Evolutionary conservation across 2,888 invertebrate genomes (phyloP).

Genomic region (Sinotaia quadrata): DNA sequence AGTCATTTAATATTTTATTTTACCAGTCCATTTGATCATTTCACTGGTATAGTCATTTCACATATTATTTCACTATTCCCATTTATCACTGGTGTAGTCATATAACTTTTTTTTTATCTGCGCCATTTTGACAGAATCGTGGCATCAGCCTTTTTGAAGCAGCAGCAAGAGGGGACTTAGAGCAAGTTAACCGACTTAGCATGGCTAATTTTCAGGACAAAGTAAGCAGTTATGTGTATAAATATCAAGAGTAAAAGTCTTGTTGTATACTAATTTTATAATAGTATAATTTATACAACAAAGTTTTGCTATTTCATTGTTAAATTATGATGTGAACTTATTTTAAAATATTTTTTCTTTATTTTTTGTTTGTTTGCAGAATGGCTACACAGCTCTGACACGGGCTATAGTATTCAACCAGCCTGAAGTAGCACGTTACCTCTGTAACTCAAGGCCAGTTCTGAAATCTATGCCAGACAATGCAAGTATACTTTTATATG

Average conservation of each 20-base stretch:
- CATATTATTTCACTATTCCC: background rate
- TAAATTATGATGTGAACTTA: no score
- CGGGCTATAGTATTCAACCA: constrained; percentile 63
- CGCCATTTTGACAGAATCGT: constrained; percentile 39
- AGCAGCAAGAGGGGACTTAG: constrained; percentile 47
- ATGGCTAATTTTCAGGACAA: constrained; percentile 56
- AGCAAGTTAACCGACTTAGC: constrained; percentile 44
- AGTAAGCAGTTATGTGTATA: no score
- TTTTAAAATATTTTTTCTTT: background rate
- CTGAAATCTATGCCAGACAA: constrained; percentile 61
- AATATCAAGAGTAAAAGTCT: no score
- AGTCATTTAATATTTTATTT: no score
- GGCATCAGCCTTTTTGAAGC: constrained; percentile 53
- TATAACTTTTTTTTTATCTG: background rate
- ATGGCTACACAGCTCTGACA: constrained; percentile 64
- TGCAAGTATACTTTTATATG: no score
- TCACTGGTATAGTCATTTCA: background rate
- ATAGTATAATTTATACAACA: no score
- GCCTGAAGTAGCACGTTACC: constrained; percentile 44
- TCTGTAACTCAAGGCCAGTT: constrained; percentile 55
- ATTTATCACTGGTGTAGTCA: no score
- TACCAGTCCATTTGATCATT: background rate
- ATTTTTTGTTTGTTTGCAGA: constrained; percentile 45
- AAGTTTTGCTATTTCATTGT: no score
- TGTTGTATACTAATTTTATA: no score